Base-by-base conservation (phyloP, 1,140 invertebrate genomes). In the Neoseiulus cucumeris region DNA sequence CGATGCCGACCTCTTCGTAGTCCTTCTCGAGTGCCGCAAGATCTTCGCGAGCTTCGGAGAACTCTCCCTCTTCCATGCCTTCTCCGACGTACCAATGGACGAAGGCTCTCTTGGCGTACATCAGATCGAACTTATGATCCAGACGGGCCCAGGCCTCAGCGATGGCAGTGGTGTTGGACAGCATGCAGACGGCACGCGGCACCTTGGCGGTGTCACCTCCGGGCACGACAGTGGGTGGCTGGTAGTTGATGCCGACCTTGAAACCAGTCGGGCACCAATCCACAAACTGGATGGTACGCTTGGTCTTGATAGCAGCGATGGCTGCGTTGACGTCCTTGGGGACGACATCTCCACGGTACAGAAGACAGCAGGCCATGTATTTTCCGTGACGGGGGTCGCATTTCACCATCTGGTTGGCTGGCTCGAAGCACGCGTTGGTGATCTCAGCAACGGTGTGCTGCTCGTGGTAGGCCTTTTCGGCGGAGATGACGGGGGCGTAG, bases 31-130 rank as follows among this genome's bases (percentile, higher is more conserved):
- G 77, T 17, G 85, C 85, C 45, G 87, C 86, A 72, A 89, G 77
- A 81, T 89, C 87, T 76, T 91, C 87, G 71, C 87, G 81, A 51
- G 87, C 87, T 75, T 90, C 87, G 2, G 82, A 84, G 78, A 90
- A 90, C 76, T 88, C 86, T 45, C 84, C 84, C 75, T 87, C 85
- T 74, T 89, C 86, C 85, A 88, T 87, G 73, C 86, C 86, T 79
- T 89, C 86, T 68, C 85, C 85, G 20, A 87, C 84, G 72, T 86
- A 87, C 86, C 86, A 89, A 73, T 89, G 87, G 22, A 89, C 84
- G 72, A 89, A 89, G 44, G 87, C 87, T 68, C 85, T 78, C 79
- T 89, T 89, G 22, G 79, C 75, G 69, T 82, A 85, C 84, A 87
- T 85, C 18, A 84, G 68, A 64, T 83, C 81, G 73, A 84, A 87